Base-by-base conservation (phyloP, 2,888 invertebrate species). In the Furcula furcula region DNA sequence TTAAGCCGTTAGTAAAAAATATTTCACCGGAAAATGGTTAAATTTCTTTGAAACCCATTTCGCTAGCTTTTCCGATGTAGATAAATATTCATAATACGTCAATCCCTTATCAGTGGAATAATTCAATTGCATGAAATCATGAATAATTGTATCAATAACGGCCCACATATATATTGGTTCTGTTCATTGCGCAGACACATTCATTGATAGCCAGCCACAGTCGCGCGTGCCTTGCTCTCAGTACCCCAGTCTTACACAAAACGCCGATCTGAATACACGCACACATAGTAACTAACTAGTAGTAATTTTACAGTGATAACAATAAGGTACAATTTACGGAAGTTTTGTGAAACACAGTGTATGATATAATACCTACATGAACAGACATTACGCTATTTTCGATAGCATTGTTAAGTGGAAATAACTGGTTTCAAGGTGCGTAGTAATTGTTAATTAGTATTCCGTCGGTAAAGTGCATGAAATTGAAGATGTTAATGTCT, bases 141-240 rank as follows among this genome's bases (percentile, higher is more conserved):
- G 20, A 43, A 31, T 37, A 33, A 27, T 12, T 28, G 29, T n/a
- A 10, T n/a, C 16, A 19, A 23, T 32, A 38, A 16, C 23, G 28
- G 20, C 29, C 31, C 45, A 58, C 59, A 68, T 69, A 69, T 65
- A 66, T 63, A 64, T 55, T 53, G 52, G 44, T 31, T 33, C 37
- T n/a, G 39, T 36, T 34, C 33, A 26, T 25, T 42, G 60, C 61
- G 53, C 58, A 28, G 15, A 42, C 57, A 65, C 72, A 67, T 55
- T 71, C 66, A 74, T 44, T 73, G n/a, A n/a, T n/a, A n/a, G n/a
- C n/a, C n/a, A n/a, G 68, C 65, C 72, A 69, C 66, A 62, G 65
- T 40, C 64, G 65, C 52, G 40, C 46, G 40, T 40, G 28, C n/a
- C n/a, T 11, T 36, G 31, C 35, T 30, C 45, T 36, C n/a, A n/a